Base-by-base conservation (phyloP, 35 echinoderm and acorn worm species). In the Hemicentrotus pulcherrimus region DNA sequence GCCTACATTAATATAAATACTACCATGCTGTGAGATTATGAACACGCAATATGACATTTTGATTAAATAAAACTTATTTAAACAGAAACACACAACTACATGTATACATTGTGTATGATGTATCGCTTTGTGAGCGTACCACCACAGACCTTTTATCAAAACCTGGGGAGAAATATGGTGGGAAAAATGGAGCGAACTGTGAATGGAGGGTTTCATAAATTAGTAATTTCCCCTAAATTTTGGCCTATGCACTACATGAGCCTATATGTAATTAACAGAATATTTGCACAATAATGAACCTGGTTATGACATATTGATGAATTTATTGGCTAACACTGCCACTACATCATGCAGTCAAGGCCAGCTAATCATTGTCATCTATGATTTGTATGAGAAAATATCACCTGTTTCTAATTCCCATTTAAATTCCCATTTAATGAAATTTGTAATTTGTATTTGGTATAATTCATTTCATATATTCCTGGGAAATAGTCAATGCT, bases 231-330 rank as follows among this genome's bases (percentile, higher is more conserved):
- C 65, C 19, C 65, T 78, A 78, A 78, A 78, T n/a, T 8, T 28
- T 78, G 65, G 28, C 65, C 19, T 78, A 78, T 78, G 4, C 65
- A n/a, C 65, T 78, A 22, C 65, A 78, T 28, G 6, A 78, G 28
- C 22, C 0, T 0, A 16, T 2, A 28, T 55, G 48, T 52, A 55
- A 11, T 55, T 55, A 10, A 55, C 50, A 55, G 50, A 55, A 22
- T 78, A 78, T 78, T n/a, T 7, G 6, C 65, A 78, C 24, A n/a
- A 78, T 78, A 22, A 78, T 78, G 65, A 78, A 28, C 65, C 65
- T n/a, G 28, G 65, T n/a, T 78, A 78, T 78, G 65, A 78, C 65
- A 78, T 78, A 78, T 78, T 78, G 24, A 78, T 78, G 65, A 78
- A 78, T 78, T 78, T 78, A 78, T 78, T 78, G 65, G 65, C 22